Evolutionary conservation across 2,888 invertebrate species (phyloP).

Genomic region (Drosophila stalkeri): DNA sequence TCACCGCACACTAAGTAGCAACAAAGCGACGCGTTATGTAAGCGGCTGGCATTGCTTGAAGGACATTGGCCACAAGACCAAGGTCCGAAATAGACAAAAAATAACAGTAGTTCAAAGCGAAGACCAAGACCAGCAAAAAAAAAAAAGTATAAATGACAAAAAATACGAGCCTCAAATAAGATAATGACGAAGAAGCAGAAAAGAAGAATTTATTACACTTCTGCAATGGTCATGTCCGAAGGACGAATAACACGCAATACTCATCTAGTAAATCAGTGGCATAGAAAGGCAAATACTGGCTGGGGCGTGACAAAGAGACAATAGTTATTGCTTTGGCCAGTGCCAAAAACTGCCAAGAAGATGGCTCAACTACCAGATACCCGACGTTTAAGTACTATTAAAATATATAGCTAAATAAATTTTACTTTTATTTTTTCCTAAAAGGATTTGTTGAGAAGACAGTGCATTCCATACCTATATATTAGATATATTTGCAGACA

Average conservation of each 20-base stretch:
- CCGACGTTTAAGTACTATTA: neutral
- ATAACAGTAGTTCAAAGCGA: conserved; percentile 32
- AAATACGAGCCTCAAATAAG: conserved; percentile 17
- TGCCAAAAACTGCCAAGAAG: conserved; percentile 6
- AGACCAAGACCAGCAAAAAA: conserved; percentile 9
- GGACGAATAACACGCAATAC: conserved; percentile 56
- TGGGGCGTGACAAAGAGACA: conserved; percentile 61
- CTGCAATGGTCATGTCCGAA: conserved; percentile 64
- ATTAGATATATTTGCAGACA: neutral
- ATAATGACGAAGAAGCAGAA: conserved; percentile 31
- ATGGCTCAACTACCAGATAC: neutral
- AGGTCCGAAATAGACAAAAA: conserved; percentile 52
- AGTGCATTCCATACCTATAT: too few species aligned
- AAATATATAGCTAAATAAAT: neutral
- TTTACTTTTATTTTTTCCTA: neutral
- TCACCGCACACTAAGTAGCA: conserved; percentile 3
- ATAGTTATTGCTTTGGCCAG: conserved; percentile 50
- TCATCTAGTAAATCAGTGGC: conserved; percentile 61
- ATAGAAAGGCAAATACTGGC: conserved; percentile 36
- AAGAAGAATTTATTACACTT: conserved; percentile 55
- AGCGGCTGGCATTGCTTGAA: conserved; percentile 51
- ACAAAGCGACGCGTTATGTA: conserved; percentile 57
- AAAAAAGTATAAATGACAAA: conserved; percentile 9
- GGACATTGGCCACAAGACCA: conserved; percentile 51
- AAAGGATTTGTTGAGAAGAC: neutral